Conservation (phyloP, 2,113 vertebrate species). For the Girardinichthys multiradiatus region DNA sequence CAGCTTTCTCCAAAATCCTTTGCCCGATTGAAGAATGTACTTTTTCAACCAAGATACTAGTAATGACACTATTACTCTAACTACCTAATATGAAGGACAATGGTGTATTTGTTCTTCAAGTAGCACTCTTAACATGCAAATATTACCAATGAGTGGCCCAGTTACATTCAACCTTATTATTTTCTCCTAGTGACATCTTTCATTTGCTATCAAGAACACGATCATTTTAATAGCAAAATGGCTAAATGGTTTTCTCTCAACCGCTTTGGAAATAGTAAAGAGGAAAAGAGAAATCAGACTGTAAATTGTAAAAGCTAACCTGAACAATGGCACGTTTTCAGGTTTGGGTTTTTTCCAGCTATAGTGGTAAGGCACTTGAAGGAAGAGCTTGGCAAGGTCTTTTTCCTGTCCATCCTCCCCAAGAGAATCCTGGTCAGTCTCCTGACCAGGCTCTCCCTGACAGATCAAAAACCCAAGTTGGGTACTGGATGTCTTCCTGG, state of each 20-base stretch:
- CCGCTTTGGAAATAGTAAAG: background rate
- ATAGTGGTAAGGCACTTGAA: slow-evolving; percentile 93
- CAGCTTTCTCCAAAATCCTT: too few relatives aligned
- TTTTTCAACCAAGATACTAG: too few relatives aligned
- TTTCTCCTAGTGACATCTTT: too few relatives aligned
- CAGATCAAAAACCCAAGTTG: slow-evolving; percentile 81
- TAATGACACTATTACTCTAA: too few relatives aligned
- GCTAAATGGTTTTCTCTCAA: background rate
- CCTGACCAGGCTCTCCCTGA: slow-evolving; percentile 84
- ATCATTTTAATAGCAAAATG: too few relatives aligned
- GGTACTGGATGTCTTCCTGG: slow-evolving; percentile 89
- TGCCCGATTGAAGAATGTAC: too few relatives aligned
- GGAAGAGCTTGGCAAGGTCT: slow-evolving; percentile 89
- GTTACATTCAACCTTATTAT: too few relatives aligned
- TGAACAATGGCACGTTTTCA: slow-evolving; percentile 90
- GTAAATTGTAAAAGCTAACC: slow-evolving; percentile 56
- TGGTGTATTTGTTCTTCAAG: too few relatives aligned
- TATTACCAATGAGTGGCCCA: too few relatives aligned
- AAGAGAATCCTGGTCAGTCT: slow-evolving; percentile 83
- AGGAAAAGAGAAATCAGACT: background rate
- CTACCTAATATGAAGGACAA: too few relatives aligned
- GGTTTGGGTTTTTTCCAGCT: slow-evolving; percentile 95
- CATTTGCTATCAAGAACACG: too few relatives aligned
- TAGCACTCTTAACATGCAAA: too few relatives aligned
- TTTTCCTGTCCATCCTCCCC: slow-evolving; percentile 77